Base-by-base conservation (phyloP, 2,113 vertebrate genomes). In the Gymnocephalus cernua region DNA sequence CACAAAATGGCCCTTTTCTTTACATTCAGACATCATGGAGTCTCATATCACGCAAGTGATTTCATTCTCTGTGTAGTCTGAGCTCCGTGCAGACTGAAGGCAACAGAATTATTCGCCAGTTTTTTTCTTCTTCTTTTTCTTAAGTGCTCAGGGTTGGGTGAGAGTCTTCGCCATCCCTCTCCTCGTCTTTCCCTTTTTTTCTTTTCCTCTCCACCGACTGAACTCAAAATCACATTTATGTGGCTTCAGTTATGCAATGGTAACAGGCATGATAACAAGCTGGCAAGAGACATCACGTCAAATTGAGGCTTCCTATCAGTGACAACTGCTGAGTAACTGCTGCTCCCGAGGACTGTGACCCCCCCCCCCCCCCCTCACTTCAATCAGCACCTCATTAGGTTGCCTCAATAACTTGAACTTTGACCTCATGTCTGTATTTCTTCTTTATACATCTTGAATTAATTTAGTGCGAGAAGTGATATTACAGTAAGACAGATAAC, bases 1-100 rank as follows among this genome's bases (percentile, higher is more conserved):
- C 83, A 89, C 93, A 93, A 92, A 93, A 93, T 92, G 91, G 85
- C 85, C 70, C 80, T 87, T 89, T 93, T 87, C 86, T 15, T 47
- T 77, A 88, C 80, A 88, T 90, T 84, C 71, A 81, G 70, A 82
- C 85, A 76, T 93, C 82, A 89, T 86, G 87, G 86, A 92, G 85
- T 89, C 89, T 86, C 67, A 38, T 21, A 62, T 79, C 77, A 51
- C 45, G 63, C 62, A 67, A 73, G 23, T 78, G 72, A 38, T 71
- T 79, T 56, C 54, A 50, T 73, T 54, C 47, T 41, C 19, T 0
- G n/a, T 71, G 57, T 47, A 64, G 73, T 68, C 65, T 83, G 56
- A 77, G 74, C 83, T 56, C 23, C 13, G 18, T 41, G 54, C 29
- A 67, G 35, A 76, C 65, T 65, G n/a, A 75, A 63, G 14, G 44